Evolutionary conservation across 2,888 invertebrate genomes (phyloP).

Genomic region (Pandemis corylana): DNA sequence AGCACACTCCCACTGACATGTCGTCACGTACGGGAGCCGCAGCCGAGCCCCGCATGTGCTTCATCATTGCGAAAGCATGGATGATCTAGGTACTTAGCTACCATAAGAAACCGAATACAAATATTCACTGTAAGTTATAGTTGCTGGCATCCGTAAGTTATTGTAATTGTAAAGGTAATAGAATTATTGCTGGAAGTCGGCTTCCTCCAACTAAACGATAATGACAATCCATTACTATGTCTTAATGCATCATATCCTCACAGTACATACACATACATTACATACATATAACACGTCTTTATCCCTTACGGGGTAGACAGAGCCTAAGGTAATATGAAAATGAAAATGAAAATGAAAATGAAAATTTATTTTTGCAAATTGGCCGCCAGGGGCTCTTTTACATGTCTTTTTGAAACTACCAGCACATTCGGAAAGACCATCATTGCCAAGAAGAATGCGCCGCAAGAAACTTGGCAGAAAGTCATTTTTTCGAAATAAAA

Average conservation of each 20-base stretch:
- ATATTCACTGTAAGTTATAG: slow-evolving; percentile 7
- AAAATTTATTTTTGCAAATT: too few relatives aligned
- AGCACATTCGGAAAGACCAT: too few relatives aligned
- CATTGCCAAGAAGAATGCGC: too few relatives aligned
- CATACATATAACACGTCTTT: too few relatives aligned
- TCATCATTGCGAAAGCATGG: slow-evolving; percentile 63
- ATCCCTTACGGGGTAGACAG: too few relatives aligned
- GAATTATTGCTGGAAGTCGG: neutral
- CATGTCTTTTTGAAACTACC: too few relatives aligned
- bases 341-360: too few relatives aligned
- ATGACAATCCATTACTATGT: neutral
- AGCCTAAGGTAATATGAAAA: too few relatives aligned
- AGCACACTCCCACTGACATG: slow-evolving; percentile 59
- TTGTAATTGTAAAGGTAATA: neutral
- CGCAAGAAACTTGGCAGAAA: too few relatives aligned
- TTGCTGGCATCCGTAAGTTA: slow-evolving; percentile 23
- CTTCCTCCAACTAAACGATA: neutral
- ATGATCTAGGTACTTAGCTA: slow-evolving; percentile 47
- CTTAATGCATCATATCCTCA: neutral
- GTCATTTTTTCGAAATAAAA: too few relatives aligned
- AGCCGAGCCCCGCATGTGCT: slow-evolving; percentile 65
- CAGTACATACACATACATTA: too few relatives aligned
- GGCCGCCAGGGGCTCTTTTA: too few relatives aligned
- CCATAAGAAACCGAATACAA: slow-evolving; percentile 47
- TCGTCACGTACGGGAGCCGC: slow-evolving; percentile 59